Percentiles rank a stretch among this genome's conserved stretches.
Conservation (phyloP, 2,888 invertebrate species). For the Mythimna albipuncta region DNA sequence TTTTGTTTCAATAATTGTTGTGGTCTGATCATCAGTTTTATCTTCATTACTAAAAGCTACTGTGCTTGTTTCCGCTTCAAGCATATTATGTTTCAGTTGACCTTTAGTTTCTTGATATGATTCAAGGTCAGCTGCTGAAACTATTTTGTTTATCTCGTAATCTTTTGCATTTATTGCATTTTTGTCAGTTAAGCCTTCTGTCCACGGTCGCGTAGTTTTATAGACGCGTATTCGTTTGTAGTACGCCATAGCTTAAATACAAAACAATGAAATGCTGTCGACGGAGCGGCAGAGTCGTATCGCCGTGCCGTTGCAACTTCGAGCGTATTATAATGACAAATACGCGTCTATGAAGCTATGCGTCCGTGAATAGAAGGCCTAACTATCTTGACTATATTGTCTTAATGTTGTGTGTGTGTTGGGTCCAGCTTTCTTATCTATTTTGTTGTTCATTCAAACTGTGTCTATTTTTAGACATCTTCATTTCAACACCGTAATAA, state of each 20-base stretch:
- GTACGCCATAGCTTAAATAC: too few relatives aligned
- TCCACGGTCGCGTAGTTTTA: too few relatives aligned
- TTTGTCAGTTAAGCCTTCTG: too few relatives aligned
- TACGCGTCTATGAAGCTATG: too few relatives aligned
- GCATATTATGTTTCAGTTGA: neutral
- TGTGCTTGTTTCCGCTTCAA: constrained; percentile 21
- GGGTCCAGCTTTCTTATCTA: neutral
- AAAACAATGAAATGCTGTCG: too few relatives aligned
- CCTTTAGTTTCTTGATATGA: constrained; percentile 18
- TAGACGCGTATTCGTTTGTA: too few relatives aligned
- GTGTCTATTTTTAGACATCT: too few relatives aligned
- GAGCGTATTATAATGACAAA: too few relatives aligned
- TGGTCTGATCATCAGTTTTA: constrained; percentile 7
- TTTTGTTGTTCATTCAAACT: neutral
- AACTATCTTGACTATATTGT: neutral
- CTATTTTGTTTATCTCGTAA: constrained; percentile 11
- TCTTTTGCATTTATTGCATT: constrained; percentile 6
- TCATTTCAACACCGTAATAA: neutral
- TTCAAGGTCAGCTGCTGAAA: constrained; percentile 25
- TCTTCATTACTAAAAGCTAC: constrained; percentile 29
- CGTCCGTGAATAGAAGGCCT: too few relatives aligned
- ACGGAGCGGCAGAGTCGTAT: too few relatives aligned
- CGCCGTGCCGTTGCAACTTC: too few relatives aligned
- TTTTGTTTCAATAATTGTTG: constrained; percentile 54
- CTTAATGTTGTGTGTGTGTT: neutral